Percentiles rank a stretch among this genome's conserved stretches.
Conservation (phyloP, 2,888 invertebrate genomes). For the Epinotia brunnichana region DNA sequence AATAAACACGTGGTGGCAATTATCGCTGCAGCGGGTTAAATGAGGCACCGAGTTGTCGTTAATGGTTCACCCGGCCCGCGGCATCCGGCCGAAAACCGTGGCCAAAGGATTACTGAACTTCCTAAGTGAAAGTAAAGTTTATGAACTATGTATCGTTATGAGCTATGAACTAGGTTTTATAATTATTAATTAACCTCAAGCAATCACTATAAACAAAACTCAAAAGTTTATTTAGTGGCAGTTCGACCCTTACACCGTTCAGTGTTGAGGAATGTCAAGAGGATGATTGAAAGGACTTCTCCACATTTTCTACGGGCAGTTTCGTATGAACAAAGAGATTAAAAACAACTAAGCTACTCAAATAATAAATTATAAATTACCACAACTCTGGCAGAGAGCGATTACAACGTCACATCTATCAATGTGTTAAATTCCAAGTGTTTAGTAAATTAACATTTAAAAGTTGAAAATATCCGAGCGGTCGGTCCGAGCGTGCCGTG, state of each 20-base stretch:
- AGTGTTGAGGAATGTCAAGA: constrained; percentile 50
- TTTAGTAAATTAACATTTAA: constrained; percentile 63
- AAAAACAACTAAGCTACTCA: constrained; percentile 46
- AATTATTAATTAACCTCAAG: constrained; percentile 55
- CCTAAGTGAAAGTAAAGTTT: constrained; percentile 65
- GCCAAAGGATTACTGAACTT: constrained; percentile 67
- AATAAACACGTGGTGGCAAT: constrained; percentile 84
- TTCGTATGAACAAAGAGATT: constrained; percentile 51
- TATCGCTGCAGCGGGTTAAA: constrained; percentile 82
- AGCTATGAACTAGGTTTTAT: constrained; percentile 57
- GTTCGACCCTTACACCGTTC: constrained; percentile 55
- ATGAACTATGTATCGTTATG: constrained; percentile 56
- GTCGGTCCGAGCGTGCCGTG: constrained; percentile 54
- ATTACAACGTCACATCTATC: constrained; percentile 55
- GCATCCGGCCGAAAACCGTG: constrained; percentile 71
- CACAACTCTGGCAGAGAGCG: constrained; percentile 49
- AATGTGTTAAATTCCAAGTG: constrained; percentile 53
- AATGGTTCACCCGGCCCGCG: constrained; percentile 70
- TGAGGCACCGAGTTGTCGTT: constrained; percentile 81
- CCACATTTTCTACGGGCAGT: constrained; percentile 43
- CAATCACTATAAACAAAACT: constrained; percentile 64
- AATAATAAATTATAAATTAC: constrained; percentile 54
- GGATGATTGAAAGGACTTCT: constrained; percentile 56
- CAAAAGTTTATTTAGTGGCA: constrained; percentile 48
- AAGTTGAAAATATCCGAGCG: constrained; percentile 60